These are phyloP conservation scores for Enteromius radiatus DNA, from an alignment of 2,797 vertebrate species.

Conservation along the genomic window DNA sequence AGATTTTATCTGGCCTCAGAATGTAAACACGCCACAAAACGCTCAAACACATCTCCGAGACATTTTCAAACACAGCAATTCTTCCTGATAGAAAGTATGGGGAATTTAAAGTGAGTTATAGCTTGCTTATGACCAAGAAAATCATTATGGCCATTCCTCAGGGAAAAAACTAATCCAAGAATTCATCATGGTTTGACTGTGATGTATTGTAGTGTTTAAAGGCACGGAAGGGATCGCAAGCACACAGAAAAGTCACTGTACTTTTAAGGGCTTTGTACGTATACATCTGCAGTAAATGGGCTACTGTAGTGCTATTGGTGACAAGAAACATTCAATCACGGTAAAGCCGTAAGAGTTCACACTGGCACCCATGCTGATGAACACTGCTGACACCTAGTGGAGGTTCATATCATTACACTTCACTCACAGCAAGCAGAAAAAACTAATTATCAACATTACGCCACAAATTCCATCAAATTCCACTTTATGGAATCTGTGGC, in stretches of 20 bases:
- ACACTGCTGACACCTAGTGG: conserved; percentile 43
- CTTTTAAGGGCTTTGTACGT: conserved; percentile 31
- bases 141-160: conserved; percentile 61
- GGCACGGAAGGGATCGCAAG: conserved; percentile 16
- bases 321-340: conserved; percentile 45
- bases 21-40: conserved; percentile 73
- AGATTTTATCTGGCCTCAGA: conserved; percentile 71
- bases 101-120: conserved; percentile 65
- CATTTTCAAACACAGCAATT: conserved; percentile 71
- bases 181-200: conserved; percentile 58
- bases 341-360: not conserved
- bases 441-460: not conserved
- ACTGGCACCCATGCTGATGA: not conserved
- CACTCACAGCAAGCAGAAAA: not conserved
- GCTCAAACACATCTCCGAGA: conserved; percentile 60
- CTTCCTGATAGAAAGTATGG: conserved; percentile 55
- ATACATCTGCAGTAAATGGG: conserved; percentile 38
- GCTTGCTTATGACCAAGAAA: conserved; percentile 59
- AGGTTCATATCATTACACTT: conserved; percentile 19
- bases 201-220: conserved; percentile 18
- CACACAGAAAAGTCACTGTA: conserved; percentile 8
- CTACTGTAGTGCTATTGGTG: conserved; percentile 30
- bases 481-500: no score
- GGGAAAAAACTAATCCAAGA: conserved; percentile 61
- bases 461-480: not conserved